Base-by-base conservation (phyloP, 2,113 vertebrate genomes). In the Microtus ochrogaster region DNA sequence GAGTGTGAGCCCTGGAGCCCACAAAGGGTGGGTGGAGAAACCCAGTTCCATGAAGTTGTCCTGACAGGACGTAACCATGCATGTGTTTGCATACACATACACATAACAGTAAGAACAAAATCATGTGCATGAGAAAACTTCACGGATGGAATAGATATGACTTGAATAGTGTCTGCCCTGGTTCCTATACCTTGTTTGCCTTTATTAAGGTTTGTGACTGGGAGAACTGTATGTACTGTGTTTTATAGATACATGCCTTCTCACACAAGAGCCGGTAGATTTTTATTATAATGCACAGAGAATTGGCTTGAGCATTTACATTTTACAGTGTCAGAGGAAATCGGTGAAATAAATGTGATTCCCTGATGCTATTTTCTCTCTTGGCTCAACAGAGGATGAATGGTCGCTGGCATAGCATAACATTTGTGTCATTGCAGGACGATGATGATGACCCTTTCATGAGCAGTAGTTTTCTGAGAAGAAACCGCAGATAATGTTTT, bases 361-460 rank as follows among this genome's bases (percentile, higher is more conserved):
- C 68, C 39, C 2, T 87, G 49, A 52, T 72, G 22, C 11, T 41
- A 41, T 41, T 24, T 41, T 93, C 65, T 81, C 1, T 95, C 73
- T 70, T 92, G 19, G 44, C n/a, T 89, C 65, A 73, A 1, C n/a
- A 83, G 86, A 2, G 0, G 6, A 44, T 44, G 44, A 44, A 44
- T 68, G 36, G 1, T 96, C 52, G 24, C n/a, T 95, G 36, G 94
- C 22, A 28, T 74, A 73, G 63, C 12, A 44, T 88, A 66, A 81
- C 9, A 41, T 89, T 94, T 95, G 11, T 91, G 65, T 97, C 81
- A 39, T 95, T 98, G 87, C 92, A 99, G 99, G 99, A 99, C 17
- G 98, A 99, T 2, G 99, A 99, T 58, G 98, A 98, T 44, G 98
- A 99, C 90, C 99, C 99, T 2, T 99, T 99, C 96, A 98, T 99